Conservation (phyloP, 2,113 vertebrate species). For the Apaloderma vittatum region DNA sequence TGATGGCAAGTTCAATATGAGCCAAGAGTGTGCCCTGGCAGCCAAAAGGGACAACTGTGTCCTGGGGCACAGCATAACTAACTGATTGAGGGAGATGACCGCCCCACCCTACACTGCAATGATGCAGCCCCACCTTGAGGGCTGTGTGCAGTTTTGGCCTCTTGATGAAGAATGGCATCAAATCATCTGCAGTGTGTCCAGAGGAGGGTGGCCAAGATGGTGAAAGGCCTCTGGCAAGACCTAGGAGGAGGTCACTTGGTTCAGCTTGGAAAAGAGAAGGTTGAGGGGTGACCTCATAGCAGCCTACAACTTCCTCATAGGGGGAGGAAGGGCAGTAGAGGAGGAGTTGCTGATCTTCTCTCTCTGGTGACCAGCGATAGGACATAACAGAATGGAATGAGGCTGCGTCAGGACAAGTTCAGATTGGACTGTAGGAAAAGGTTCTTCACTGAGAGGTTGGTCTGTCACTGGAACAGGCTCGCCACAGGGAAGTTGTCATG, state of each 20-base stretch:
- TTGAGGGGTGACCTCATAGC: background rate
- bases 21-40: background rate
- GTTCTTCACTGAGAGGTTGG: background rate
- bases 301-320: background rate
- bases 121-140: accelerated
- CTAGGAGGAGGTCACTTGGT: background rate
- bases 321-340: background rate
- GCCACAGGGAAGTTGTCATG: background rate
- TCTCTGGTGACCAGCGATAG: background rate
- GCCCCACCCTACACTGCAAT: background rate
- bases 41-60: accelerated
- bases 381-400: background rate
- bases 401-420: background rate
- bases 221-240: background rate
- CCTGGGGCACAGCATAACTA: background rate
- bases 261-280: too few relatives aligned
- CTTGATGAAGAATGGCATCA: background rate
- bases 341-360: background rate
- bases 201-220: background rate
- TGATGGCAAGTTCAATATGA: background rate
- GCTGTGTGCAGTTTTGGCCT: background rate
- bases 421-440: background rate
- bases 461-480: background rate
- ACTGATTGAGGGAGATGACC: accelerated
- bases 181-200: background rate